Evolutionary conservation across 2,888 invertebrate genomes (phyloP), one percentile per base, ranked within the genome.

Genomic region (Tyria jacobaeae): DNA sequence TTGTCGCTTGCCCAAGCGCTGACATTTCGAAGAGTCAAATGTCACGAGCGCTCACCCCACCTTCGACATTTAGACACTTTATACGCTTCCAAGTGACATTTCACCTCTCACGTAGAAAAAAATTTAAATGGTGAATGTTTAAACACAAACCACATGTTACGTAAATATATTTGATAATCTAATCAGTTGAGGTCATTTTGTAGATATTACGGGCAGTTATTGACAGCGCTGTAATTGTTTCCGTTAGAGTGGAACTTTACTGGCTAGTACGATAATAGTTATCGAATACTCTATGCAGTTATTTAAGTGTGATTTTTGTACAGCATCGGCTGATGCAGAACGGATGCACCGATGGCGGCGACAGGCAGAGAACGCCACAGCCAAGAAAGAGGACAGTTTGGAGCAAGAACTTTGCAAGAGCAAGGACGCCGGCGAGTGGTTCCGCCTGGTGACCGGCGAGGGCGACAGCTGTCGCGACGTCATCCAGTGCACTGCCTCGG

Each of bases 371-470:
- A 96, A 95, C 21, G 70, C 66, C 57, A 81, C 94, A 47, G 84
- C 85, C 75, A 97, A 97, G 92, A 97, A 97, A 93, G 97, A 97
- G 81, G 98, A 98, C 81, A 97, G 96, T 89, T 97, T 97, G 91
- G 98, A 98, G 91, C 96, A 95, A 85, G 98, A 98, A 91, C 95
- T 98, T 79, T 98, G 98, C 94, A 97, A 97, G 95, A 97, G 97
- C 94, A 98, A 98, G 95, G 98, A 98, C 93, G 98, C 98, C 57
- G 98, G 98, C 71, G 98, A 98, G 94, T 98, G 98, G 98, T 98
- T 98, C 95, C 96, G 98, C 84, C 94, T 98, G 86, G 97, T 97
- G 68, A 96, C 97, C 68, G 97, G 97, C 80, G 98, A 98, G 80
- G 97, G 97, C 81, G 98, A 98, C 93, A 97, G 97, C 90, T 98